Conservation (phyloP, 2,113 vertebrate genomes). For the Tachysurus fulvidraco region DNA sequence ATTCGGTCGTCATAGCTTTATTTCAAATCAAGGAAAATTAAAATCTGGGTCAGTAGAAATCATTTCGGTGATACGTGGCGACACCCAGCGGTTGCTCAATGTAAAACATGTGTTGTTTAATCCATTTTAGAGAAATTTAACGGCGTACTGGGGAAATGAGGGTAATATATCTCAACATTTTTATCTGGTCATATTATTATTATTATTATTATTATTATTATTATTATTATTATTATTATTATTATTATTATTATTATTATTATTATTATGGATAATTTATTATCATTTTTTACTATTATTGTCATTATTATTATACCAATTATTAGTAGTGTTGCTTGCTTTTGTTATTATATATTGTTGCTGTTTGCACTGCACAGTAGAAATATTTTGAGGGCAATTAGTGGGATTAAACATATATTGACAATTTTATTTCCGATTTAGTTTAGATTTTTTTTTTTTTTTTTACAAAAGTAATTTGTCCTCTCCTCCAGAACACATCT, state of each 20-base stretch:
- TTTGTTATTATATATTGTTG: neutral
- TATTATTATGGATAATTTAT: too few species aligned
- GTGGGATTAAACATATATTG: neutral
- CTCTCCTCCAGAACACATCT: neutral
- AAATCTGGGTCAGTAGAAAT: neutral
- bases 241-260: neutral
- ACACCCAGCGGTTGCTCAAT: conserved; percentile 12
- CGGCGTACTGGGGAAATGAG: neutral
- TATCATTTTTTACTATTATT: neutral
- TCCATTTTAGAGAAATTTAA: neutral
- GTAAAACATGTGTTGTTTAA: neutral
- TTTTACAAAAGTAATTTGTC: neutral
- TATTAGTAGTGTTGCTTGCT: neutral
- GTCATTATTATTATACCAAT: neutral
- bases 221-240: neutral
- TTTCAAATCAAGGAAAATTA: conserved; percentile 24
- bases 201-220: neutral
- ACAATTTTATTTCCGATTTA: neutral
- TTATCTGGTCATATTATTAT: neutral
- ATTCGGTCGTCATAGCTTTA: neutral
- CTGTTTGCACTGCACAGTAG: neutral
- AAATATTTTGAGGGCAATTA: neutral
- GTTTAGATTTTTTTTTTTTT: neutral
- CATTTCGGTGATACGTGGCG: conserved; percentile 21
- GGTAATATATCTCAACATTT: neutral